Base-by-base conservation (phyloP, 2,113 vertebrate species). In the Gorsachius goisagi region DNA sequence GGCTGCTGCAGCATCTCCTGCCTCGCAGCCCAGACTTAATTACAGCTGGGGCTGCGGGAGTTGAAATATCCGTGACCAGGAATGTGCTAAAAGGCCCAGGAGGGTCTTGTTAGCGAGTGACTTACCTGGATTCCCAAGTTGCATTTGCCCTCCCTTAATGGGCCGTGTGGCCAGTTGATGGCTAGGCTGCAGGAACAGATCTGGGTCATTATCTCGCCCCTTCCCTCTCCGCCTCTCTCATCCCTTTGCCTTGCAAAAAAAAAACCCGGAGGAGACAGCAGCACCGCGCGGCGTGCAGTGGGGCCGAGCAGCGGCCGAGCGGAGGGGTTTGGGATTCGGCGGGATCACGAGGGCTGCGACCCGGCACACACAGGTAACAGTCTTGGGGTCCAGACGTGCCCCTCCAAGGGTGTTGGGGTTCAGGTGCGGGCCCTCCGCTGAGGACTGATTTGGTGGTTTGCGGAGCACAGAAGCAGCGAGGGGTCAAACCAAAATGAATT, bases 41-140 rank as follows among this genome's bases (percentile, higher is more conserved):
- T 91, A 90, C 95, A 95, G 96, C 90, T 79, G 91, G 91, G 87
- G 59, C 71, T 30, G 90, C 24, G 18, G 91, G 95, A 95, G 93
- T 93, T 95, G 97, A 45, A 41, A 33, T 76, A 6, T 85, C 87
- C 24, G 76, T 41, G 89, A 20, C 49, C 91, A 72, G 91, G 88
- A 87, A 92, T 26, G 92, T 81, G 95, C 92, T 88, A 6, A 94
- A 91, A 89, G 93, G 95, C 75, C 94, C 28, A 3, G 69, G 81
- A 94, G 94, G 86, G 91, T 94, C 96, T 94, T 18, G 93, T 94
- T 83, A 95, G 92, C 1, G 12, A 87, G 75, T 56, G 77, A 62
- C 83, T 94, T 59, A 47, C 91, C 90, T 85, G 90, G 68, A 22
- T 80, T 50, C 85, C 73, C 1, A 14, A 94, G 78, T 44, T 58